Base-by-base conservation (phyloP, 2,797 vertebrate genomes). In the Acanthis flammea region DNA sequence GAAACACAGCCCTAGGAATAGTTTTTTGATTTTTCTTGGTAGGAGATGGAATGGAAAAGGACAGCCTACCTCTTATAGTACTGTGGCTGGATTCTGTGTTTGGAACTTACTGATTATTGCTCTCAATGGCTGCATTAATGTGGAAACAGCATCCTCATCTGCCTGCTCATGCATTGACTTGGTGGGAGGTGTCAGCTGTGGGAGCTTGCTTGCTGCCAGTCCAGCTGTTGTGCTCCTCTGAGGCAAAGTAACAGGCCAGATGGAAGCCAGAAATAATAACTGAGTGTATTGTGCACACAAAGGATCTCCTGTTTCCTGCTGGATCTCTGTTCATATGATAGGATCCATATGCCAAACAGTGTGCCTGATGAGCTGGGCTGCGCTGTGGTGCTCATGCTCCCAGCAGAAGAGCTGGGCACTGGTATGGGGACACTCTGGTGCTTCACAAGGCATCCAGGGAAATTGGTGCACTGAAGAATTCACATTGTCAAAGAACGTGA, bases 221-320 rank as follows among this genome's bases (percentile, higher is more conserved):
- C 75, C 96, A 95, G 93, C 85, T 94, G 85, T 76, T 92, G 48
- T 58, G 45, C 42, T 94, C 39, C 78, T 67, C 6, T 87, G 89
- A 85, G 81, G 22, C 68, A 71, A 67, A 83, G 57, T 33, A 92
- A 67, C 27, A 65, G 35, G 23, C 78, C 89, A 90, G 89, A 58
- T 90, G 82, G 65, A 78, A 83, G 50, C 50, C 85, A 92, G 85
- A 77, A 87, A 74, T 65, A 92, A 87, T 27, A 90, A 82, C 55
- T 37, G 77, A 28, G 62, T 90, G 66, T 85, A 19, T 11, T 78
- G 51, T 73, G 66, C 37, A 24, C 33, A 94, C 87, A 93, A 68
- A 91, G 45, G 66, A 44, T 91, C 42, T 88, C 70, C 75, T 96
- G 89, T 92, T 86, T 77, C 17, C 50, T 66, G 55, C 72, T 92